Percentiles rank a stretch among this genome's conserved stretches.
Conservation (phyloP, 2,797 vertebrate genomes). For the Cirrhinus mrigala region DNA sequence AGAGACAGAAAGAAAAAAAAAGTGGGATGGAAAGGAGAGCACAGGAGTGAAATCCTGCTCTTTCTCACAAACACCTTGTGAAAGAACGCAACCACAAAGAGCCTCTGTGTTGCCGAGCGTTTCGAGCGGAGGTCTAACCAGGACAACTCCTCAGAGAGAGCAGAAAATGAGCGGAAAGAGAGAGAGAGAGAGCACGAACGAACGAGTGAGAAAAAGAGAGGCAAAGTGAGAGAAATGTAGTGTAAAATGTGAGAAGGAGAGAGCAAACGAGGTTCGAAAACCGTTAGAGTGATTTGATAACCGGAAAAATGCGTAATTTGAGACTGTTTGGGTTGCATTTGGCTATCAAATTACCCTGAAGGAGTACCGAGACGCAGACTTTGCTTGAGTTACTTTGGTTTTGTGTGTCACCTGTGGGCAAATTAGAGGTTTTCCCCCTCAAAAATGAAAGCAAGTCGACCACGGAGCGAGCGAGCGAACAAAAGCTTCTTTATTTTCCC, state of each 20-base stretch:
- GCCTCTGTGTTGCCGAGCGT: conserved; percentile 72
- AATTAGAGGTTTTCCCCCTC: conserved; percentile 22
- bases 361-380: conserved; percentile 48
- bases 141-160: conserved; percentile 75
- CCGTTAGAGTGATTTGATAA: conserved; percentile 67
- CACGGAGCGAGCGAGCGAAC: not conserved
- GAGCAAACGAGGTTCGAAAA: conserved; percentile 61
- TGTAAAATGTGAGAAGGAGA: conserved; percentile 32
- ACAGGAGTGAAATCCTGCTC: conserved; percentile 69
- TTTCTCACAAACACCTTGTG: conserved; percentile 78
- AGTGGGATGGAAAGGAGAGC: conserved; percentile 60
- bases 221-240: conserved; percentile 21
- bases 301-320: conserved; percentile 69
- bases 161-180: conserved; percentile 54
- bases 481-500: conserved; percentile 46
- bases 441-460: conserved; percentile 26
- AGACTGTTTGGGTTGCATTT: conserved; percentile 73
- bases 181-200: conserved; percentile 23
- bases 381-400: conserved; percentile 36
- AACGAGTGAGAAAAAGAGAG: conserved; percentile 43
- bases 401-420: conserved; percentile 50
- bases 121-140: conserved; percentile 72
- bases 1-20: conserved; percentile 48
- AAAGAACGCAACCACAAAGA: conserved; percentile 74
- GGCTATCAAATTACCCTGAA: conserved; percentile 68